Conservation (phyloP, 2,888 invertebrate genomes). For the Sarcophaga rosellei region DNA sequence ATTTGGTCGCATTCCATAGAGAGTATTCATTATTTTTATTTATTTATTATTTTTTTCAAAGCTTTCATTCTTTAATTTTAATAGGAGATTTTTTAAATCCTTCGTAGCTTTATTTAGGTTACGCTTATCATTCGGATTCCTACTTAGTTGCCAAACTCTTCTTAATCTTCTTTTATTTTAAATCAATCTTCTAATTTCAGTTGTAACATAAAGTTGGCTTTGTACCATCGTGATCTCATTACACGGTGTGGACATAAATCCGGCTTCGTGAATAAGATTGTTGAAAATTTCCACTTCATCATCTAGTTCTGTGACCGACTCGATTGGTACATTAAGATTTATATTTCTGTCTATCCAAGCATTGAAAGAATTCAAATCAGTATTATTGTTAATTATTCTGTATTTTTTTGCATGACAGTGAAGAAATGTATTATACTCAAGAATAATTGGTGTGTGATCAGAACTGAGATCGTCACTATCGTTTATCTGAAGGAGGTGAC, state of each 20-base stretch:
- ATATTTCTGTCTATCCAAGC: too few species aligned
- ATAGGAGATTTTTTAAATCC: constrained; percentile 26
- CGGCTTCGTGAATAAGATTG: too few species aligned
- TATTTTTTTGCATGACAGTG: background rate
- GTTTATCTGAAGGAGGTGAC: background rate
- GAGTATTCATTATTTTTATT: background rate
- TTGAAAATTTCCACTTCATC: too few species aligned
- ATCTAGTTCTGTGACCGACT: too few species aligned
- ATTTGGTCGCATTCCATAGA: too few species aligned
- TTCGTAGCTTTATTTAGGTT: constrained; percentile 33
- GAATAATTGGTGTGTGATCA: constrained; percentile 29
- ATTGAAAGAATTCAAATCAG: too few species aligned
- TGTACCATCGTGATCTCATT: background rate
- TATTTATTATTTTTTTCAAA: constrained; percentile 6
- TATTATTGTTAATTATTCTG: too few species aligned
- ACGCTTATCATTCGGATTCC: constrained; percentile 30
- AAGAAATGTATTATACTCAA: background rate
- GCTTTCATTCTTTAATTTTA: constrained; percentile 21
- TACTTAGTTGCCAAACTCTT: constrained; percentile 36
- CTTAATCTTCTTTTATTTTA: constrained; percentile 42
- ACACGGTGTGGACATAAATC: too few species aligned
- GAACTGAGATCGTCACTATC: constrained; percentile 17
- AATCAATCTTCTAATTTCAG: constrained; percentile 29
- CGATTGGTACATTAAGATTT: too few species aligned
- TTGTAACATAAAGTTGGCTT: background rate